These are phyloP conservation scores for Rhynchopsitta pachyrhyncha DNA, from an alignment of 2,113 vertebrate genomes.

Conservation along the genomic window DNA sequence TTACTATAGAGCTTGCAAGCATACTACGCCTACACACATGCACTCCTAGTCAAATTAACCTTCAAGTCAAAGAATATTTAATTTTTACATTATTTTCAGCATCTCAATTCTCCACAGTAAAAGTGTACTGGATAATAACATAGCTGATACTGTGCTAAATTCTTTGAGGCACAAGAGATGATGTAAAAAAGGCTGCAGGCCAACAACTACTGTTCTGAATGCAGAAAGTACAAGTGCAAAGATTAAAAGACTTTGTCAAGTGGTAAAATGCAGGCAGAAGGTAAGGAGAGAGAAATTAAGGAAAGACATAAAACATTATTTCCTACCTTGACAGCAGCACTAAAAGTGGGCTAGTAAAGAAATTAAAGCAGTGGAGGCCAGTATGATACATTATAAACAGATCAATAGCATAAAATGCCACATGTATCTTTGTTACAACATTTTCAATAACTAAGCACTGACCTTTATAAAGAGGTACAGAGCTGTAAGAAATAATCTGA, in stretches of 20 bases:
- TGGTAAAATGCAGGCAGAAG: background rate
- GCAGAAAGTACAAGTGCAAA: background rate
- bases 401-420: conserved; percentile 39
- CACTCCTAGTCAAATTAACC: conserved; percentile 29
- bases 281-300: background rate
- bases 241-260: background rate
- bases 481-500: conserved; percentile 4
- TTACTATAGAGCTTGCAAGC: conserved; percentile 16
- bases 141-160: background rate
- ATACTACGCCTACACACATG: conserved; percentile 13
- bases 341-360: background rate
- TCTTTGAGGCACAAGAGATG: background rate
- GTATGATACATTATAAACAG: background rate
- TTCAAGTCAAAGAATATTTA: conserved; percentile 57
- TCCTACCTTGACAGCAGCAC: background rate
- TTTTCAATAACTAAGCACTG: conserved; percentile 7
- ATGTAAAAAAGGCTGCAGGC: background rate
- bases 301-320: background rate
- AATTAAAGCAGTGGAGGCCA: conserved; percentile 2
- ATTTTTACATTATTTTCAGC: conserved; percentile 41
- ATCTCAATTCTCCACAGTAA: background rate
- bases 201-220: background rate
- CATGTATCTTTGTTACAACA: conserved; percentile 1
- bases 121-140: background rate
- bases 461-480: conserved; percentile 22